Conservation (phyloP, 2,888 invertebrate genomes). For the Dichetophora obliterata region DNA sequence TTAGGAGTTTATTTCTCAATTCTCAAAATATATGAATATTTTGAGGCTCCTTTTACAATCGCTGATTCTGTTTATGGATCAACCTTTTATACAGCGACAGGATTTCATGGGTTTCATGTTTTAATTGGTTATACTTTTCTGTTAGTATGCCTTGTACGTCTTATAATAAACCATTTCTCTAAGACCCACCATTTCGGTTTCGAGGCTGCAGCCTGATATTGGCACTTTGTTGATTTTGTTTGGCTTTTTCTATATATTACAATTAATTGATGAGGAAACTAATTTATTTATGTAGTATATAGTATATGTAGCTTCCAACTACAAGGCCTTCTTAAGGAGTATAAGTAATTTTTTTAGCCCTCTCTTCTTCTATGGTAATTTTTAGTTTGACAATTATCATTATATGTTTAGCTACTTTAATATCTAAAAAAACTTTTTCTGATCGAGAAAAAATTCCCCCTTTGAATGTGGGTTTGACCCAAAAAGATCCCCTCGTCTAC, state of each 20-base stretch:
- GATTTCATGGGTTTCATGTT: background rate
- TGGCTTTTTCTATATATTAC: too few species aligned
- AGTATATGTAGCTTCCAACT: constrained; percentile 74
- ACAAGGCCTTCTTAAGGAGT: constrained; percentile 75
- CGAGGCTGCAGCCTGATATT: too few species aligned
- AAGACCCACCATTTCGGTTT: too few species aligned
- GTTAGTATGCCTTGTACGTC: too few species aligned
- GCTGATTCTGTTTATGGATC: too few species aligned
- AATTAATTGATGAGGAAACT: constrained; percentile 76
- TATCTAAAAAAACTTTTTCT: constrained; percentile 74
- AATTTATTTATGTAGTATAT: constrained; percentile 76
- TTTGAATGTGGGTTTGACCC: constrained; percentile 77
- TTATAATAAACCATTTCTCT: too few species aligned
- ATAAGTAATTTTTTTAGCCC: constrained; percentile 66
- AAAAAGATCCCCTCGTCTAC: constrained; percentile 54
- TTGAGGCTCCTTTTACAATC: constrained; percentile 67
- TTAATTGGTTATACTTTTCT: too few species aligned
- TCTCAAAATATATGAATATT: constrained; percentile 73
- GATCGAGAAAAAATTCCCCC: constrained; percentile 76
- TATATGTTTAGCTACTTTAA: constrained; percentile 71
- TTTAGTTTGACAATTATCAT: constrained; percentile 64
- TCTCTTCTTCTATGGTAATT: too few species aligned
- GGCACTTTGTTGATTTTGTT: too few species aligned
- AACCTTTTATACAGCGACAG: too few species aligned
- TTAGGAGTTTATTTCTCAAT: too few species aligned